Base-by-base conservation (phyloP, 2,888 invertebrate species). In the Eupithecia abbreviata region DNA sequence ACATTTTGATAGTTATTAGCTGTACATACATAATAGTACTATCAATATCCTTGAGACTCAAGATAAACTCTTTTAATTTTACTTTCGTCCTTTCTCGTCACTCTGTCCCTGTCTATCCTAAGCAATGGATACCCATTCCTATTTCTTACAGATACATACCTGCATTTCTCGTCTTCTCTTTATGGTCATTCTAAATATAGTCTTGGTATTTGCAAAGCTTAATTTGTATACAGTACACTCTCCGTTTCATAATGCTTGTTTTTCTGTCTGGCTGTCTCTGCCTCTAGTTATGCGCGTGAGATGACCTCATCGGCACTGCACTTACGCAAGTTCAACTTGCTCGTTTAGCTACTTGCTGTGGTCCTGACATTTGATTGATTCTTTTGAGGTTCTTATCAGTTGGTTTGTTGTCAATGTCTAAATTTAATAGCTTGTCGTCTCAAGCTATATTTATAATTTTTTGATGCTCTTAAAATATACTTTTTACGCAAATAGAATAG, bases 321-420 rank as follows among this genome's bases (percentile, higher is more conserved):
- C 80, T 81, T 83, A 78, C 80, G 81, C 80, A 83, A 82, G 65
- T 71, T 43, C n/a, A 55, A 71, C 74, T 75, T 76, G 67, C 65
- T 78, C 68, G 68, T 77, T 76, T 77, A 68, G 66, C 70, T 72
- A 76, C 70, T 77, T 75, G 69, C 72, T 72, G 73, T 58, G 41
- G 70, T 65, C 65, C 42, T 77, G 76, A 65, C 71, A 68, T 75
- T 62, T 73, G 79, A 79, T 77, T 76, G 71, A 80, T 78, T 58
- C 55, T 51, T 75, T 75, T 66, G 62, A 72, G 69, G 75, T 68
- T 58, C 42, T 18, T 68, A 76, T 51, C 42, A 45, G 62, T 42
- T 43, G 45, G 49, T 72, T 65, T 72, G 9, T 58, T 58, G 41
- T 43, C 58, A 18, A 41, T 45, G 18, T 30, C 18, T 18, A 30